These are phyloP conservation scores for Homarus americanus DNA, from an alignment of 1,140 invertebrate genomes.

Conservation along the genomic window DNA sequence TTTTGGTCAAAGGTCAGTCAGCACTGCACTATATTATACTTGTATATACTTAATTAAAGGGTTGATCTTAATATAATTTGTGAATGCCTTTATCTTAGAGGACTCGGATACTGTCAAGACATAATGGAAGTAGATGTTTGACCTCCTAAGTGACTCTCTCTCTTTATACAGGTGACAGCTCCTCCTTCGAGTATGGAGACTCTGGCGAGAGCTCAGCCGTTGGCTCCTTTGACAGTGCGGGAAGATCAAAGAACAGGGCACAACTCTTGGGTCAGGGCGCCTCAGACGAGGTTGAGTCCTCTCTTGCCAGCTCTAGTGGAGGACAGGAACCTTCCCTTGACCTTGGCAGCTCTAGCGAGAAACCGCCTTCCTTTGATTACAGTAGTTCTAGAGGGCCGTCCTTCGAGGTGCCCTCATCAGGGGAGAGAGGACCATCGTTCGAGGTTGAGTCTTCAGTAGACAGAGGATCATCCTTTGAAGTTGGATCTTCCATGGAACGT, in stretches of 20 bases:
- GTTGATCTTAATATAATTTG: no score
- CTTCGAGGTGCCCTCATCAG: slow-evolving; percentile 34
- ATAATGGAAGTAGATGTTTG: not conserved
- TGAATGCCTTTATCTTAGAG: no score
- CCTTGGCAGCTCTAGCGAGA: slow-evolving; percentile 43
- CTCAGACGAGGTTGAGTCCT: slow-evolving; percentile 41
- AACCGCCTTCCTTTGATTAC: slow-evolving; percentile 39
- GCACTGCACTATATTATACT: not conserved
- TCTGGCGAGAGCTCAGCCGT: slow-evolving; percentile 56
- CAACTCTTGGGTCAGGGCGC: not conserved
- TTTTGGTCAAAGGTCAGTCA: slow-evolving; percentile 52
- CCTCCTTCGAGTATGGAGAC: slow-evolving; percentile 44
- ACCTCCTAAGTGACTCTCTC: not conserved
- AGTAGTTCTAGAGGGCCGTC: slow-evolving; percentile 31
- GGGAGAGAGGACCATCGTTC: slow-evolving; percentile 45
- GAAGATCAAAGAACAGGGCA: not conserved
- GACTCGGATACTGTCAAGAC: no score
- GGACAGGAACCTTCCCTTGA: slow-evolving; percentile 51
- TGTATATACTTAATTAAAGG: not conserved
- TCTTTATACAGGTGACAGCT: slow-evolving; percentile 63
- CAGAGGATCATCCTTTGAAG: slow-evolving; percentile 43
- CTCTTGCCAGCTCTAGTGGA: slow-evolving; percentile 14
- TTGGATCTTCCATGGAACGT: slow-evolving; percentile 50
- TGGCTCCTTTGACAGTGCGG: slow-evolving; percentile 53
- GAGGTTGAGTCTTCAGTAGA: slow-evolving; percentile 47